These are phyloP conservation scores for Lophotriccus pileatus DNA, from an alignment of 2,797 vertebrate genomes.

Conservation along the genomic window DNA sequence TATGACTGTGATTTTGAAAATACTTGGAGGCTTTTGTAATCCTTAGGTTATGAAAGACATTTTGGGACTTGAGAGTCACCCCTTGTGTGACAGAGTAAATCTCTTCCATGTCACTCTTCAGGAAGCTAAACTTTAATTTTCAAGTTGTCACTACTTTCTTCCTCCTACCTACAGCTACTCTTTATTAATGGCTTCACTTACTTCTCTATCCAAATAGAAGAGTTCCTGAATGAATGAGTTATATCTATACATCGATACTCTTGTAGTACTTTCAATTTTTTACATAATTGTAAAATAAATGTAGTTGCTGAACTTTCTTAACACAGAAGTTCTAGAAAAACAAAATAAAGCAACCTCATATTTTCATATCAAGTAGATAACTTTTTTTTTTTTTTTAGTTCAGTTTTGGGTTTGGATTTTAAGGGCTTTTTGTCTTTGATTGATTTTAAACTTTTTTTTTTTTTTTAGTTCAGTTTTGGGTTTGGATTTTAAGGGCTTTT, in stretches of 20 bases:
- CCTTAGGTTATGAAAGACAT: background rate
- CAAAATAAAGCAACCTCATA: background rate
- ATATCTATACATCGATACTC: background rate
- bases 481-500: constrained; percentile 22
- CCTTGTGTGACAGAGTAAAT: background rate
- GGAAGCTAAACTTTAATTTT: background rate
- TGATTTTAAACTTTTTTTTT: constrained; percentile 59
- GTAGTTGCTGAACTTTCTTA: background rate
- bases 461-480: background rate
- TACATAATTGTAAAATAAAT: background rate
- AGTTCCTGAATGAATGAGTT: background rate
- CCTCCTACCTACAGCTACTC: background rate
- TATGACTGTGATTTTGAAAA: background rate
- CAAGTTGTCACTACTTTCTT: background rate
- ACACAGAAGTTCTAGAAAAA: background rate
- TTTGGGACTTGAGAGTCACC: background rate
- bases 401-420: background rate
- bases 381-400: background rate
- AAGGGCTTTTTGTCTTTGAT: constrained; percentile 52
- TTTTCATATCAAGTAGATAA: background rate
- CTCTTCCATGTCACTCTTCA: background rate
- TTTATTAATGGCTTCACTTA: background rate
- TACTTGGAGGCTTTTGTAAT: background rate
- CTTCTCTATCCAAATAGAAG: background rate
- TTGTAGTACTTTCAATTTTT: background rate